These are phyloP conservation scores for Sterna hirundo DNA, from an alignment of 2,113 vertebrate species.

Conservation along the genomic window DNA sequence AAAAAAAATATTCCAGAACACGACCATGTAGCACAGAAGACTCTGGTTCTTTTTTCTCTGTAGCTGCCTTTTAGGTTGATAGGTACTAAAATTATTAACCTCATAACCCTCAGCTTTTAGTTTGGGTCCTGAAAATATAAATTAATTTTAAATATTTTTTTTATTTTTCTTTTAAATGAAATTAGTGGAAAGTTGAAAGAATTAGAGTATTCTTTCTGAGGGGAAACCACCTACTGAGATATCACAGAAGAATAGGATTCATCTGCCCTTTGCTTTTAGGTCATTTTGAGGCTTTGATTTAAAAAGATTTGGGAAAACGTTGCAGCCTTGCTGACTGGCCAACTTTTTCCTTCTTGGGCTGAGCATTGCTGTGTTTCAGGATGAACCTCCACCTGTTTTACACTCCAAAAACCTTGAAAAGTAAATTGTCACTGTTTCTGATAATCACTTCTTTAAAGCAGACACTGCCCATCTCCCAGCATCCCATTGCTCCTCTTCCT, in stretches of 20 bases:
- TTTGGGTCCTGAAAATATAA: neutral
- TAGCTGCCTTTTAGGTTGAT: neutral
- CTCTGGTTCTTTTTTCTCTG: neutral
- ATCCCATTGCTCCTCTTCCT: neutral
- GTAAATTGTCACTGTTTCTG: rapidly evolving
- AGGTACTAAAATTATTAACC: neutral
- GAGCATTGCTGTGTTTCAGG: neutral
- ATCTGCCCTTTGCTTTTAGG: neutral
- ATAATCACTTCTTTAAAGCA: neutral
- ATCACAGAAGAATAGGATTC: neutral
- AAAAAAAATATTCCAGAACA: neutral
- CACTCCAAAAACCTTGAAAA: neutral
- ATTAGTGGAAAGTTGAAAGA: neutral
- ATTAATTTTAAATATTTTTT: neutral
- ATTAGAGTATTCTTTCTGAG: neutral
- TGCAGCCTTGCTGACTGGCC: neutral
- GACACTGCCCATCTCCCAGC: neutral
- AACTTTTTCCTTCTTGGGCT: neutral
- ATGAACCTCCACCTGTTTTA: neutral
- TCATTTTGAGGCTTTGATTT: neutral
- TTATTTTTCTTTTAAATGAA: neutral
- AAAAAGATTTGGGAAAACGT: neutral
- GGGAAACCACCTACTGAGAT: neutral
- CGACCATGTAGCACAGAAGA: rapidly evolving
- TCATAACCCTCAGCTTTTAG: neutral